Conservation (phyloP, 2,888 invertebrate genomes). For the Drosophila prolongata region DNA sequence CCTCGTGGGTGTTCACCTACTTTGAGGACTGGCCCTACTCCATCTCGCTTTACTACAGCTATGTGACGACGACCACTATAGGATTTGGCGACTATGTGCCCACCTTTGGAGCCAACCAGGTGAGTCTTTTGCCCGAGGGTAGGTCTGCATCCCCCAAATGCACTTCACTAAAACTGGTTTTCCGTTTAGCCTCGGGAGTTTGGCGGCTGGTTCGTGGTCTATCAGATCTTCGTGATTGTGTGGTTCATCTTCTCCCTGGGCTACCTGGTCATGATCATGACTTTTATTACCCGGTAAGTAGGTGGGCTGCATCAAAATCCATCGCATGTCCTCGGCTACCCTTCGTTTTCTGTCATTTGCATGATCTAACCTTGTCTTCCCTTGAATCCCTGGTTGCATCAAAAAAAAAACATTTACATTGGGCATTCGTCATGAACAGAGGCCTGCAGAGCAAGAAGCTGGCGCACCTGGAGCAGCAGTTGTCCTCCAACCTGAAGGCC, state of each 20-base stretch:
- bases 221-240: conserved; percentile 92
- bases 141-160: too few relatives aligned
- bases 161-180: background rate
- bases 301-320: background rate
- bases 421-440: conserved; percentile 68
- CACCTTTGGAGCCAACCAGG: conserved; percentile 84
- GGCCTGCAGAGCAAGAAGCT: conserved; percentile 89
- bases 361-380: conserved; percentile 29
- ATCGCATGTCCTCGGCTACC: conserved; percentile 30
- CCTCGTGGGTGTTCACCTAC: conserved; percentile 92
- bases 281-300: conserved; percentile 89
- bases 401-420: conserved; percentile 15
- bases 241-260: conserved; percentile 97
- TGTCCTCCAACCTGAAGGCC: conserved; percentile 90
- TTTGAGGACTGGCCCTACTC: conserved; percentile 95
- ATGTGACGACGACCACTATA: conserved; percentile 94
- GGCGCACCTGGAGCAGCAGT: conserved; percentile 90
- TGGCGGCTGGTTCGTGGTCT: conserved; percentile 88
- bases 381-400: conserved; percentile 2
- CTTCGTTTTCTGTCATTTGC: conserved; percentile 29
- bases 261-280: conserved; percentile 95
- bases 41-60: conserved; percentile 93
- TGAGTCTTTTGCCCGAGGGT: conserved; percentile 31
- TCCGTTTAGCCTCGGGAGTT: conserved; percentile 82
- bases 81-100: conserved; percentile 97